These are phyloP conservation scores for Lanius collurio DNA, from an alignment of 2,113 vertebrate species.

Conservation along the genomic window DNA sequence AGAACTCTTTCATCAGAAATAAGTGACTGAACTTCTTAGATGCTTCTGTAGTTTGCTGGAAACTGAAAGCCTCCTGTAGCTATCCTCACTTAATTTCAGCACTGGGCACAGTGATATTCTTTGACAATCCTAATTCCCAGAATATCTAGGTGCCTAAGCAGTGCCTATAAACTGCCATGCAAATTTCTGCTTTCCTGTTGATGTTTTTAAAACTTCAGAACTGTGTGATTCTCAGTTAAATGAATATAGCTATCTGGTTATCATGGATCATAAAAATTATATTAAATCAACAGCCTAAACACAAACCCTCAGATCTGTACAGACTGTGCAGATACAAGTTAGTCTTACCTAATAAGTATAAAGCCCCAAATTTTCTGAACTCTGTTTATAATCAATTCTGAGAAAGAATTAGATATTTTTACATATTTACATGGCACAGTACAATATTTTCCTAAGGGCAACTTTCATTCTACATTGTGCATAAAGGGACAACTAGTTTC, in stretches of 20 bases:
- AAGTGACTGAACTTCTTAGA: neutral
- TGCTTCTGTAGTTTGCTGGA: neutral
- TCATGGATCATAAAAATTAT: neutral
- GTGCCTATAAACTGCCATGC: neutral
- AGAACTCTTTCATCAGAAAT: neutral
- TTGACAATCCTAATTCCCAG: neutral
- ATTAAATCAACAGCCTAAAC: neutral
- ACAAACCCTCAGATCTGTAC: neutral
- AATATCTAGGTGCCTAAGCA: neutral
- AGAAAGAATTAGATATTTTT: fast-evolving
- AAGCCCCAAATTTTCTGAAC: neutral
- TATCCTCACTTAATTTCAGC: neutral
- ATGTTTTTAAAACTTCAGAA: neutral
- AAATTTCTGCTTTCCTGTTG: neutral
- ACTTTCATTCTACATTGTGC: neutral
- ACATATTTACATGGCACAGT: neutral
- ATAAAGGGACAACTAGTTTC: neutral
- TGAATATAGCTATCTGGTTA: neutral
- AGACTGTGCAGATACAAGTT: neutral
- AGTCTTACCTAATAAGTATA: neutral
- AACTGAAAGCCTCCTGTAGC: neutral
- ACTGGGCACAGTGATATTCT: neutral
- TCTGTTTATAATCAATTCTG: neutral
- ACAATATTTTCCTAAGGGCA: neutral
- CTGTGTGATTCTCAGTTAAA: neutral